Base-by-base conservation (phyloP, 2,888 invertebrate species). In the Bellardia bayeri region DNA sequence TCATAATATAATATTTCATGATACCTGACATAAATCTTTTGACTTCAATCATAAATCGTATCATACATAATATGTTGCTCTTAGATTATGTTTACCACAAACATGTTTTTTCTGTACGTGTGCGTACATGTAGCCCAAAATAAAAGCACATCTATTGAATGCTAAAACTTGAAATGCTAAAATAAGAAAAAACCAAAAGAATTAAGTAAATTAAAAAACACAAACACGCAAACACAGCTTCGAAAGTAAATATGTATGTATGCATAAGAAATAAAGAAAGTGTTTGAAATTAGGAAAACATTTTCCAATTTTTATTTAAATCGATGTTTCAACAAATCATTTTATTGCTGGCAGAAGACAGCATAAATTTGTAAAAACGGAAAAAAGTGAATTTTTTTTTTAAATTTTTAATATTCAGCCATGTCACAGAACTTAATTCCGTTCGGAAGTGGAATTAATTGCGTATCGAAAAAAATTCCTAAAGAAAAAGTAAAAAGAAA, bases 61-160 rank as follows among this genome's bases (percentile, higher is more conserved):
- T 23, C 23, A 23, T 23, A 23, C 23, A 23, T 23, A 23, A 23
- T 23, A 23, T 23, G 23, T 23, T 23, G 23, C 23, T 23, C 23
- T 23, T 23, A 23, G 23, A 23, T 23, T 23, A 23, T 23, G 23
- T 23, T 23, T 23, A 1, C 23, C 23, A 23, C 23, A 23, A 23
- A 23, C 23, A 23, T 23, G 23, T 23, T 23, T 23, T 23, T 23
- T 23, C 23, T 23, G 23, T 23, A 23, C 23, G 23, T 23, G 23
- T 23, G 23, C 23, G 23, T n/a, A n/a, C 40, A 71, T 40, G 7
- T 4, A 37, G 54, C 4, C 14, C 0, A 14, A 30, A 63, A 51
- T 49, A 80, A 81, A 81, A 72, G 72, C 33, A 64, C 81, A 54
- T 56, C 42, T 3, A 64, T 64, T 16, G 63, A 54, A 63, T 64